Conservation (phyloP, 2,888 invertebrate genomes). For the Chironomus tentans region DNA sequence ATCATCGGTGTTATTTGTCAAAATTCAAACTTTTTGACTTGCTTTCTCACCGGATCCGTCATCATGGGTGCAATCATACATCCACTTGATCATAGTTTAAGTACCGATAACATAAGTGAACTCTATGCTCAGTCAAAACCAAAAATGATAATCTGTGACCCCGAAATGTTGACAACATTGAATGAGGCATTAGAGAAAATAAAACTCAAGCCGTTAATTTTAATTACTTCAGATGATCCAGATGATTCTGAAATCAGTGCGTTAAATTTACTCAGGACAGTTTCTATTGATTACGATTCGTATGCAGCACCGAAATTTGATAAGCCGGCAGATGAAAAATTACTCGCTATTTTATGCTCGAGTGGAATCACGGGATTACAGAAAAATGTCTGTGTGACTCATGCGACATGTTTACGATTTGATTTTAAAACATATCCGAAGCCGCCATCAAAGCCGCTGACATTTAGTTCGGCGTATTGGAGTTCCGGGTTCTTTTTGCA, state of each 20-base stretch:
- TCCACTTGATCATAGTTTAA: background rate
- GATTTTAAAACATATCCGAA: background rate
- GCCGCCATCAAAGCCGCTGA: background rate
- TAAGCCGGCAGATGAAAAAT: slow-evolving; percentile 7
- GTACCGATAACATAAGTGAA: background rate
- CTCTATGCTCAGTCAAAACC: slow-evolving; percentile 4
- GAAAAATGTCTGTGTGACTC: slow-evolving; percentile 36
- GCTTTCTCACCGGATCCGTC: background rate
- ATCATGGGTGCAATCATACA: background rate
- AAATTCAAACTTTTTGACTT: background rate
- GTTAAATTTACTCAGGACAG: too few relatives aligned
- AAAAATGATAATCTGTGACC: slow-evolving; percentile 2
- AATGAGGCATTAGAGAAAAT: background rate
- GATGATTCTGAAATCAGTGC: too few relatives aligned
- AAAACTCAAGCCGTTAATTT: background rate
- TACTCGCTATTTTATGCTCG: slow-evolving; percentile 35
- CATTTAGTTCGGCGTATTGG: background rate
- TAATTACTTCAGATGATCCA: too few relatives aligned
- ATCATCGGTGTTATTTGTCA: background rate
- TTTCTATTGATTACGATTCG: too few relatives aligned
- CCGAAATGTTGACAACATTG: background rate
- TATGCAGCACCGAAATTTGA: background rate
- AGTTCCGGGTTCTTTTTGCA: background rate
- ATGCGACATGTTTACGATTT: slow-evolving; percentile 20
- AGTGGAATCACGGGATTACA: slow-evolving; percentile 38